Percentiles rank a stretch among this genome's conserved stretches.
phyloP scores from a whole-genome alignment of 2,797 vertebrate genomes.

The Amniataba percoides region DNA sequence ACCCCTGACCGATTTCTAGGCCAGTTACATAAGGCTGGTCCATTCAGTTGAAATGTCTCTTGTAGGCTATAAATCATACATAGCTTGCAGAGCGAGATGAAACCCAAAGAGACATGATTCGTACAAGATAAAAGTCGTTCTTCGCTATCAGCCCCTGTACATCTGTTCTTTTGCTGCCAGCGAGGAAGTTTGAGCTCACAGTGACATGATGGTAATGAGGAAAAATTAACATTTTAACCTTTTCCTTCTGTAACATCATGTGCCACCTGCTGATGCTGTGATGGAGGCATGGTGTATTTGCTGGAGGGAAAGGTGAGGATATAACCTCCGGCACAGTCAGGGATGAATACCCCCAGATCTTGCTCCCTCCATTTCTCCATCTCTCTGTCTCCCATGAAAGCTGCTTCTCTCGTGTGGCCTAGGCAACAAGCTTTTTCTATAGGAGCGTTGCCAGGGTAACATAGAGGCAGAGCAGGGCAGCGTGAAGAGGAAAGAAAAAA shows the following conservation, averaged over 20 bases:
- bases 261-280: conserved; percentile 7
- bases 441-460: conserved; percentile 78
- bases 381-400: conserved; percentile 50
- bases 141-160: neutral
- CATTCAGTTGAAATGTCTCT: conserved; percentile 32
- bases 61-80: conserved; percentile 48
- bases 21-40: conserved; percentile 35
- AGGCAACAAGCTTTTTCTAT: conserved; percentile 80
- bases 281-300: conserved; percentile 3
- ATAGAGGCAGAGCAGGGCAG: conserved; percentile 62
- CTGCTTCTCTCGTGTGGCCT: conserved; percentile 69
- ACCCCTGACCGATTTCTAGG: conserved; percentile 40
- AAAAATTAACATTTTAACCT: conserved; percentile 10
- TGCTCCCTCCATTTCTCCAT: conserved; percentile 31
- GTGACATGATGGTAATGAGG: neutral
- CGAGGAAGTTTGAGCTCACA: neutral
- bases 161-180: neutral
- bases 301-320: conserved; percentile 33
- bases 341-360: conserved; percentile 34
- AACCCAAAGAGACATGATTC: conserved; percentile 19
- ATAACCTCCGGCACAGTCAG: neutral
- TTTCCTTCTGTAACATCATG: neutral
- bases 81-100: conserved; percentile 9
- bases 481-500: conserved; percentile 34
- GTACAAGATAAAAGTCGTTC: conserved; percentile 7